Percentiles rank a stretch among this genome's conserved stretches.
These are phyloP conservation scores for Orthonyx spaldingii DNA, from an alignment of 2,113 vertebrate genomes.

Conservation along the genomic window DNA sequence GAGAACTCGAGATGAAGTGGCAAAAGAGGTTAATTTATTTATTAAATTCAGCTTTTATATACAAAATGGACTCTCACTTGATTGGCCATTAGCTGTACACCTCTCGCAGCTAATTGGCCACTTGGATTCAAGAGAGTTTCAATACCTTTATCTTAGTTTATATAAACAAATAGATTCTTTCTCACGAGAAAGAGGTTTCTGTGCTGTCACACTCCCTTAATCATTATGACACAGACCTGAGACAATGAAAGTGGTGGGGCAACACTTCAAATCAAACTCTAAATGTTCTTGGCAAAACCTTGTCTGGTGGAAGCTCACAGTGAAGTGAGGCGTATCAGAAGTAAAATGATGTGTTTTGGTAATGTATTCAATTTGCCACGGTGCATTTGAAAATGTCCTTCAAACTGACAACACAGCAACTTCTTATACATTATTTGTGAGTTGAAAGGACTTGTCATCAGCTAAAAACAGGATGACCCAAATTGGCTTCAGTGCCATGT, in stretches of 20 bases:
- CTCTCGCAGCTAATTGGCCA: too few species aligned
- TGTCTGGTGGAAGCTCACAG: background rate
- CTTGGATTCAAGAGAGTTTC: too few species aligned
- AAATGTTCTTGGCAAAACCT: background rate
- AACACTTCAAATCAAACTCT: background rate
- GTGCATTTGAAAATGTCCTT: slow-evolving; percentile 1
- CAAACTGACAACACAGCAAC: background rate
- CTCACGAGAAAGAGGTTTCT: too few species aligned
- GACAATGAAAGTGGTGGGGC: background rate
- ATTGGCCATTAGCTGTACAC: too few species aligned
- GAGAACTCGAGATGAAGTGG: too few species aligned
- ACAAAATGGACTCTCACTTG: too few species aligned
- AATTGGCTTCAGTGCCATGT: background rate
- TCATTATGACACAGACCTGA: background rate
- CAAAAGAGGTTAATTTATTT: too few species aligned
- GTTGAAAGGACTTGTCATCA: background rate
- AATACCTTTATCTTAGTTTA: too few species aligned
- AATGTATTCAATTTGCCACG: background rate
- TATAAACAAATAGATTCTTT: too few species aligned
- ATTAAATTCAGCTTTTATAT: too few species aligned
- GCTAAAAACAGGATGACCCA: background rate
- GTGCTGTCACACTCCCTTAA: background rate
- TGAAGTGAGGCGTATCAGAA: background rate
- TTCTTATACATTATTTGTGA: slow-evolving; percentile 4
- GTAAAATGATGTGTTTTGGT: slow-evolving; percentile 10